phyloP scores from a whole-genome alignment of 2,888 invertebrate species.

The Cephus pulcher region DNA sequence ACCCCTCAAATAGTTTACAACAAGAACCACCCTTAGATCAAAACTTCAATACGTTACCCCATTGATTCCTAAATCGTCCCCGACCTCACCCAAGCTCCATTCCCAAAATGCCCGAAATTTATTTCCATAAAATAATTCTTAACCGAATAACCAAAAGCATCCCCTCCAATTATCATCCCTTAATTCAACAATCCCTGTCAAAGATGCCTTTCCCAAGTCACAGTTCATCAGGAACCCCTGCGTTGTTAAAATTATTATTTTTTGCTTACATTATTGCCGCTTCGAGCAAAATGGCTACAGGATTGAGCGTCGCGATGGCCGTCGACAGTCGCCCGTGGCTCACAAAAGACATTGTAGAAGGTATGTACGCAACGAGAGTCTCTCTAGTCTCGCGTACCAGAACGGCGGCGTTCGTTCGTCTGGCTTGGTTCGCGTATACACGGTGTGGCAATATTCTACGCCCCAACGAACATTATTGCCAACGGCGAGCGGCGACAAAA shows the following conservation, averaged over 20 bases:
- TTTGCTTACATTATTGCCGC: background rate
- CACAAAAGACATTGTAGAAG: background rate
- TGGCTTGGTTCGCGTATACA: slow-evolving; percentile 14
- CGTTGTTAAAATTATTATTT: background rate
- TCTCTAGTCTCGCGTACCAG: background rate
- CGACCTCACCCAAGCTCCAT: background rate
- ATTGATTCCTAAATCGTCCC: background rate
- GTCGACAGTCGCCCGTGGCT: background rate
- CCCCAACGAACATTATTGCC: slow-evolving; percentile 62
- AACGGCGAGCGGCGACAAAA: slow-evolving; percentile 34
- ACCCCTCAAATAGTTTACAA: background rate
- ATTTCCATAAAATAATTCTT: background rate
- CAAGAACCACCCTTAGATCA: background rate
- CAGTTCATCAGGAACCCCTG: background rate
- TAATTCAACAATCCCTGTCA: background rate
- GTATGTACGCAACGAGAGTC: background rate
- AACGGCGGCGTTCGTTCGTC: background rate
- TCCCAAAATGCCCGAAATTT: background rate
- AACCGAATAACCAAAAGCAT: background rate
- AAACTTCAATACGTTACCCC: background rate
- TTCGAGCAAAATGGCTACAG: background rate
- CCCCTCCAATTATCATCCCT: background rate
- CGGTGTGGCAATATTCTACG: slow-evolving; percentile 50
- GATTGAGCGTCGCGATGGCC: background rate
- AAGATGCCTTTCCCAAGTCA: background rate